These are phyloP conservation scores for Pseudomugil tenellus DNA, from an alignment of 2,797 vertebrate genomes.

Conservation along the genomic window DNA sequence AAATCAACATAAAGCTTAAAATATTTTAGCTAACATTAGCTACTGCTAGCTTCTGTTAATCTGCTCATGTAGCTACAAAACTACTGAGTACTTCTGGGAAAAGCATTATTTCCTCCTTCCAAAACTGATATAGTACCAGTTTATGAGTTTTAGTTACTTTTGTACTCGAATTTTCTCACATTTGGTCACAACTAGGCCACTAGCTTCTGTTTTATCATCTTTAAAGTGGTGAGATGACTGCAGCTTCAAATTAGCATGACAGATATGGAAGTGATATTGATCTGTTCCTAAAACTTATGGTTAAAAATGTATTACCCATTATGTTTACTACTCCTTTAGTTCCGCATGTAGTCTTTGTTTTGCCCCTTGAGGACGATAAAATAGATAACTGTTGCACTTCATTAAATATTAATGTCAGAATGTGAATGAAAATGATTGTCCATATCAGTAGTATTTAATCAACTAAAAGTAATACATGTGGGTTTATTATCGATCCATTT, in stretches of 20 bases:
- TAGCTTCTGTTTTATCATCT: background rate
- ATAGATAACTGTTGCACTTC: background rate
- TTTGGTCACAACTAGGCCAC: background rate
- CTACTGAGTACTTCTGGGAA: background rate
- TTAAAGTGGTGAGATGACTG: background rate
- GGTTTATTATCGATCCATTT: constrained; percentile 13
- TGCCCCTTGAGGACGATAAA: background rate
- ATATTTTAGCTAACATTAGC: background rate
- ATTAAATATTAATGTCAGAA: constrained; percentile 37
- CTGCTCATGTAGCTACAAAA: background rate
- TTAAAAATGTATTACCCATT: constrained; percentile 1
- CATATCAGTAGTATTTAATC: background rate
- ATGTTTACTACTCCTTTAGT: constrained; percentile 12
- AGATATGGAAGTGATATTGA: background rate
- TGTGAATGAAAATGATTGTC: constrained; percentile 20
- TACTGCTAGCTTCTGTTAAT: background rate
- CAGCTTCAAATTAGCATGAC: background rate
- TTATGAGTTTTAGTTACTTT: background rate
- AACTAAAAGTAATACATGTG: constrained; percentile 3
- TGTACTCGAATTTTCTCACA: background rate
- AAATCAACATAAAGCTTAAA: too few relatives aligned
- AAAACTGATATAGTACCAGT: background rate
- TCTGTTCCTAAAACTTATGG: background rate
- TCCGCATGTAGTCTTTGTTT: background rate
- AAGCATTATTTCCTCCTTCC: background rate